Evolutionary conservation across 2,797 vertebrate genomes (phyloP).

Genomic region (Sebastes variabilis): DNA sequence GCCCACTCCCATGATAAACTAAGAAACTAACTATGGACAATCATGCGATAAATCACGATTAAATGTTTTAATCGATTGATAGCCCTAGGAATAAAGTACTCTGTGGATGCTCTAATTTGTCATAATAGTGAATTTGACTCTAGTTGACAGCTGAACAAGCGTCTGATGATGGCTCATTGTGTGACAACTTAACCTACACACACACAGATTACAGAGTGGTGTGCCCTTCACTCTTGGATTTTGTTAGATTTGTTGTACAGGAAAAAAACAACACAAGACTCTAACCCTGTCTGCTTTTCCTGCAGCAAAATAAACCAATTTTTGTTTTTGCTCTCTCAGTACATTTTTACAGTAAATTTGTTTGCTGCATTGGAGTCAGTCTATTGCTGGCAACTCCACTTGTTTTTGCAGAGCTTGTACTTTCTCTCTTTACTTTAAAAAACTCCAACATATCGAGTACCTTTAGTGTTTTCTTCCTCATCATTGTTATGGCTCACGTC

Average conservation of each 20-base stretch:
- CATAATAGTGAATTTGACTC: neutral
- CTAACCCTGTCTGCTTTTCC: neutral
- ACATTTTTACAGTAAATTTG: neutral
- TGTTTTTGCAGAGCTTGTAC: neutral
- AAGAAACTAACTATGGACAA: too few species aligned
- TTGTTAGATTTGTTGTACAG: neutral
- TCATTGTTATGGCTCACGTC: constrained; percentile 5
- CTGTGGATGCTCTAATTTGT: neutral
- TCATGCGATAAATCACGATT: too few species aligned
- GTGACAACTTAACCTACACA: neutral
- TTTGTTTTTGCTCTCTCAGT: neutral
- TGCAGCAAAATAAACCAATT: neutral
- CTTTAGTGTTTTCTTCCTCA: neutral
- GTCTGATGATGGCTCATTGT: neutral
- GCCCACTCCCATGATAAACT: too few species aligned
- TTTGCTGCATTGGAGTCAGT: neutral
- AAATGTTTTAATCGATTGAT: too few species aligned
- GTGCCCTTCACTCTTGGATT: neutral
- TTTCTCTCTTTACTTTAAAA: neutral
- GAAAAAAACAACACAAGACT: neutral
- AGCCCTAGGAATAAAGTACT: neutral
- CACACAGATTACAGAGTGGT: neutral
- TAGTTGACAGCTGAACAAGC: neutral
- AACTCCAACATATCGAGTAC: neutral
- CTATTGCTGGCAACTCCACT: neutral